Evolutionary conservation across 1,140 invertebrate species (phyloP).

Genomic region (Xylocopa sonorina): DNA sequence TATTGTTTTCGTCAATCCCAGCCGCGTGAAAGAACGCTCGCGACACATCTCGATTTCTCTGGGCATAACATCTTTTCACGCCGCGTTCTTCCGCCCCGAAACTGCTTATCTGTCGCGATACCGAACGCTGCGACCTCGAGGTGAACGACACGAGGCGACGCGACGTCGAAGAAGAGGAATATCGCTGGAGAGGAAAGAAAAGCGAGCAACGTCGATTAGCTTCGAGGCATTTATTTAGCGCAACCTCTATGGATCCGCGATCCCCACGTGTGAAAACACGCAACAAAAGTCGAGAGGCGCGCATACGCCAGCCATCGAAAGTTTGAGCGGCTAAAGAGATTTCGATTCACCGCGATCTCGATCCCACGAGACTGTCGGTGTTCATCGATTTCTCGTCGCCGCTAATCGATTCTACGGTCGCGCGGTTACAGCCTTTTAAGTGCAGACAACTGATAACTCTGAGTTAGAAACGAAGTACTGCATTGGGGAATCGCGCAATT

Average conservation of each 20-base stretch:
- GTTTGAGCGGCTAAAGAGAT: constrained; percentile 29
- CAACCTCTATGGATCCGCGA: neutral
- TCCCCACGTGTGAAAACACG: neutral
- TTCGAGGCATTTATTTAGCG: neutral
- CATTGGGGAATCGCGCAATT: constrained; percentile 46
- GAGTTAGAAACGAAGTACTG: constrained; percentile 49
- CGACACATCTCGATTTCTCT: constrained; percentile 51
- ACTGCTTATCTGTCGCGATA: constrained; percentile 44
- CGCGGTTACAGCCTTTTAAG: constrained; percentile 44
- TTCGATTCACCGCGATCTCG: constrained; percentile 58
- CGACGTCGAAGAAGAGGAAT: constrained; percentile 6
- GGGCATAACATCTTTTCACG: constrained; percentile 38
- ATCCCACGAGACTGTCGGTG: constrained; percentile 64
- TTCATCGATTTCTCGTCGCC: constrained; percentile 56
- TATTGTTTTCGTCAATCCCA: constrained; percentile 66
- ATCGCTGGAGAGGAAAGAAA: neutral
- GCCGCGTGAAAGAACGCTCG: constrained; percentile 55
- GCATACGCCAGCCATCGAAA: neutral
- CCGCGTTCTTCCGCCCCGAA: constrained; percentile 27
- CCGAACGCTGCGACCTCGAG: neutral
- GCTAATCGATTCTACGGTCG: constrained; percentile 39
- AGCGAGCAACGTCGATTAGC: too few species aligned
- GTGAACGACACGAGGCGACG: constrained; percentile 16
- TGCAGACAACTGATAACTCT: constrained; percentile 61
- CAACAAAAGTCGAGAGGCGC: neutral